Conservation (phyloP, 2,113 vertebrate species). For the Psammodynastes pulverulentus region DNA sequence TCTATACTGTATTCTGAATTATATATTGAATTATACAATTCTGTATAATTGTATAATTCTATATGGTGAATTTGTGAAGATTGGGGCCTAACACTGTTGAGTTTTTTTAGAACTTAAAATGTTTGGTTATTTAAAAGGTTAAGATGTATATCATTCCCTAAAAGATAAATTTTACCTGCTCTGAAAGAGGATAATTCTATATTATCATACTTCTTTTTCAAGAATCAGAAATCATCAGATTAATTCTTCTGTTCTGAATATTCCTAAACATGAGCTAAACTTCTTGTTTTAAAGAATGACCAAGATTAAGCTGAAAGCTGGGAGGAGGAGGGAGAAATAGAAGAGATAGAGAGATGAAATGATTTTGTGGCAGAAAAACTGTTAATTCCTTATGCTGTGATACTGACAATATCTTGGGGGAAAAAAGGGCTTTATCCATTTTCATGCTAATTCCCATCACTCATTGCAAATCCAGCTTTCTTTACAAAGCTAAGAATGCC, state of each 20-base stretch:
- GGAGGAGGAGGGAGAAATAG: background rate
- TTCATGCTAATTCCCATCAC: background rate
- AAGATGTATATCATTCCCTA: background rate
- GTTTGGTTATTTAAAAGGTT: background rate
- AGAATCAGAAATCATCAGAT: constrained; percentile 12
- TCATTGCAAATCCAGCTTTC: background rate
- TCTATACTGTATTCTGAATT: background rate
- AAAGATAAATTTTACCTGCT: background rate
- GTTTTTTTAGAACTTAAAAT: background rate
- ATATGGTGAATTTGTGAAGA: background rate
- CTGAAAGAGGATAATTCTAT: background rate
- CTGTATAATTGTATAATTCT: background rate
- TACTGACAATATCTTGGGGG: background rate
- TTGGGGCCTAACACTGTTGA: background rate
- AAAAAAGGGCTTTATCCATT: constrained; percentile 12
- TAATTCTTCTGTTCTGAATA: constrained; percentile 5
- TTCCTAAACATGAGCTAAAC: background rate
- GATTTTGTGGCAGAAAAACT: background rate
- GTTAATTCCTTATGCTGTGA: constrained; percentile 8
- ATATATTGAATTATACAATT: too few relatives aligned
- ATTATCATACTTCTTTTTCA: constrained; percentile 1
- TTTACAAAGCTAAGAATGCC: background rate
- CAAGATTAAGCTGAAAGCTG: background rate
- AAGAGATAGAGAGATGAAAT: background rate
- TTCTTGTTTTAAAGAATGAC: background rate